Percentiles rank a stretch among this genome's conserved stretches.
Evolutionary conservation across 2,113 vertebrate genomes (phyloP).

Genomic region (Muntiacus reevesi): DNA sequence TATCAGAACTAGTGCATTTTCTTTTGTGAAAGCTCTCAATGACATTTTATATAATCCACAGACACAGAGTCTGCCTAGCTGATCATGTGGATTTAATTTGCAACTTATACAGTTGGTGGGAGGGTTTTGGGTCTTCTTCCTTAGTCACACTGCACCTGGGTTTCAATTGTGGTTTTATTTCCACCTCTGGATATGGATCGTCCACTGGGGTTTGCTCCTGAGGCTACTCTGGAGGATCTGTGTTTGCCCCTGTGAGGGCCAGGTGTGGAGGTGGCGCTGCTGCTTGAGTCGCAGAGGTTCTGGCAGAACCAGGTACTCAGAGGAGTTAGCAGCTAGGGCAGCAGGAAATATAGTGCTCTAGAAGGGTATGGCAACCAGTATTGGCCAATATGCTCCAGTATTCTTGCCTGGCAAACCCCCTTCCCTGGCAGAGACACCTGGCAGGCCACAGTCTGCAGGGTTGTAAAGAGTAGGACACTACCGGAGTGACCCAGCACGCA

Average conservation of each 20-base stretch:
- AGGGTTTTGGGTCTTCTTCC: not conserved
- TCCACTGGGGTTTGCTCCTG: not conserved
- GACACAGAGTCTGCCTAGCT: not conserved
- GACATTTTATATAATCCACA: not conserved
- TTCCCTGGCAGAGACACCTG: not conserved
- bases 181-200: not conserved
- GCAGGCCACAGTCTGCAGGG: not conserved
- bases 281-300: not conserved
- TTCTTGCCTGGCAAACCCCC: not conserved
- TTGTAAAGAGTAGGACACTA: not conserved
- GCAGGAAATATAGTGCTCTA: not conserved
- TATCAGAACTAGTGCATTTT: not conserved
- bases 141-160: not conserved
- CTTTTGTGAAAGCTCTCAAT: not conserved
- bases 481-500: rapidly evolving
- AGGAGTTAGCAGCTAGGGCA: not conserved
- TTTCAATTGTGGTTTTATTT: not conserved
- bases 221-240: not conserved
- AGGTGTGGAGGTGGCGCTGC: not conserved
- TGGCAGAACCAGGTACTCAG: not conserved
- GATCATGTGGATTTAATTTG: not conserved
- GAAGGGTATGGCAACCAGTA: not conserved
- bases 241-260: not conserved
- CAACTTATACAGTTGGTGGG: not conserved
- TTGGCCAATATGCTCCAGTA: not conserved